Base-by-base conservation (phyloP, 2,113 vertebrate genomes). In the Myocastor coypus region DNA sequence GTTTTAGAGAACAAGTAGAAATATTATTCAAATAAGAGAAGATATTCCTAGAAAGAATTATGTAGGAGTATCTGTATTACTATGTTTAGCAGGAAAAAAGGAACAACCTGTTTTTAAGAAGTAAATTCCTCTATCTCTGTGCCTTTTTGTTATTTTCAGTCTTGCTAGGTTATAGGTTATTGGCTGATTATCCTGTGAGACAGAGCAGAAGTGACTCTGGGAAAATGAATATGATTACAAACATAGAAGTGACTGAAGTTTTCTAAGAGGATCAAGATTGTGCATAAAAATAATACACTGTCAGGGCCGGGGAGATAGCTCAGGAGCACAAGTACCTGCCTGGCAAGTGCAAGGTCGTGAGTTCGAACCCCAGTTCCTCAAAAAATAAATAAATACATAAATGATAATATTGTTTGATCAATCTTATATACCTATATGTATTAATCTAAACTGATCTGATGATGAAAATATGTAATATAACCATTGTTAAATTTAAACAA, bases 21-120 rank as follows among this genome's bases (percentile, higher is more conserved):
- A 68, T 88, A 13, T 55, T 96, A 81, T 89, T 86, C 71, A 46
- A 55, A 12, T 59, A 84, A 91, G 73, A 91, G 40, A 87, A 96
- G 94, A 87, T 50, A 7, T 34, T 68, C 20, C 5, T 75, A 86
- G 50, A 73, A 94, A 46, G 32, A 95, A 82, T 5, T 37, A 84
- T 10, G 66, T 0, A 85, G 37, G 30, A 93, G 8, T 52, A 83
- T 59, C 55, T 80, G 81, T 9, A 66, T 88, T 93, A 40, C 71
- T 91, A 68, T 80, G 64, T 93, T 34, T 50, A 63, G n/a, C 32
- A 82, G 55, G 86, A 83, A 20, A 77, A 50, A 3, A 52, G 66
- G 5, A 46, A 40, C 37, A 64, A 90, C 40, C 32, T 69, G 5
- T 28, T 86, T 91, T 71, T 28, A 20, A 82, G 83, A 82, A 86